Evolutionary conservation across 2,888 invertebrate species (phyloP).

Genomic region (Helleia helle): DNA sequence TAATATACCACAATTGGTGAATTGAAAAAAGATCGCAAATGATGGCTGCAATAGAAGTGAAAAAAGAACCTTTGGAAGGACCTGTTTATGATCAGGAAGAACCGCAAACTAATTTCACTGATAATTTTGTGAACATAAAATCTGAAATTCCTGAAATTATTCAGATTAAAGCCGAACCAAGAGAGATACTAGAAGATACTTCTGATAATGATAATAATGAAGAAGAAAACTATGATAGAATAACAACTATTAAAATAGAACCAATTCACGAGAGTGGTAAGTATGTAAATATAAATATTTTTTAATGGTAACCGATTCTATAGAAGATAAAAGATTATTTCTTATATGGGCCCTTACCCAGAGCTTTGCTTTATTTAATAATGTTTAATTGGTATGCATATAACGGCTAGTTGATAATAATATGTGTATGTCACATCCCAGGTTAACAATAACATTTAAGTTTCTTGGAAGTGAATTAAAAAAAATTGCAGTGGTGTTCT

Average conservation of each 20-base stretch:
- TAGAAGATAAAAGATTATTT: too few relatives aligned
- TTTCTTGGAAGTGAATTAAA: too few relatives aligned
- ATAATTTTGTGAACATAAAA: slow-evolving; percentile 15
- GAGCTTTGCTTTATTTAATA: too few relatives aligned
- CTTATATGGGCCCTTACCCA: too few relatives aligned
- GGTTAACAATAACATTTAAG: too few relatives aligned
- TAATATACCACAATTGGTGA: background rate
- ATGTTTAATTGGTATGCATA: too few relatives aligned
- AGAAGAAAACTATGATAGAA: background rate
- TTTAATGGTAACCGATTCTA: too few relatives aligned
- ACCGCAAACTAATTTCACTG: background rate
- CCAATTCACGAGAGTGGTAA: background rate
- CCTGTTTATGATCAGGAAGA: background rate
- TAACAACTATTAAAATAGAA: slow-evolving; percentile 3
- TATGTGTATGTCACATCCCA: too few relatives aligned
- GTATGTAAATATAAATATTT: background rate
- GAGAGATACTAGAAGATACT: background rate
- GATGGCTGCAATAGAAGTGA: slow-evolving; percentile 4
- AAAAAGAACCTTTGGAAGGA: slow-evolving; percentile 9
- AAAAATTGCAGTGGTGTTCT: too few relatives aligned
- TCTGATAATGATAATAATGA: background rate
- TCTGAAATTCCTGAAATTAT: slow-evolving; percentile 5
- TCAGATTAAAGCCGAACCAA: slow-evolving; percentile 14
- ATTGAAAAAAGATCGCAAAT: background rate
- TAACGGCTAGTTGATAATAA: too few relatives aligned